A percentile compares a stretch with the other conserved stretches of the same genome.
Evolutionary conservation across 2,113 vertebrate species (phyloP).

Genomic region (Thryonomys swinderianus): DNA sequence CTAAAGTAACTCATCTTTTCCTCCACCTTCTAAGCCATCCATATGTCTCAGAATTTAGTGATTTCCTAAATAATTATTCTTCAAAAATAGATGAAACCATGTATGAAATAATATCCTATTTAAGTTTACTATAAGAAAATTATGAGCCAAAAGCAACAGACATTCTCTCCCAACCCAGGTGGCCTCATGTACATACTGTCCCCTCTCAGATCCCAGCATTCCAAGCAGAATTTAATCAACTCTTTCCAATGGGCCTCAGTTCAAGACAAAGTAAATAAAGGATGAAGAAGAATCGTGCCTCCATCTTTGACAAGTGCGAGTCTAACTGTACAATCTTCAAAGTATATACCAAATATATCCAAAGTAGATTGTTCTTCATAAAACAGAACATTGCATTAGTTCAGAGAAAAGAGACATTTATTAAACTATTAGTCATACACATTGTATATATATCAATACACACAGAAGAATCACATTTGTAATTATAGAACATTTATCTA

Average conservation of each 20-base stretch:
- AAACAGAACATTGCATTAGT: constrained; percentile 30
- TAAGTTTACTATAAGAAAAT: constrained; percentile 62
- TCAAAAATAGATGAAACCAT: constrained; percentile 54
- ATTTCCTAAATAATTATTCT: constrained; percentile 65
- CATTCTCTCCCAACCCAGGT: neutral
- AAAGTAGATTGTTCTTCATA: neutral
- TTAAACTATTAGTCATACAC: neutral
- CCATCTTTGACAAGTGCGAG: constrained; percentile 7
- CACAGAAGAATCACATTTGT: neutral
- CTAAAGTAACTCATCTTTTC: constrained; percentile 55
- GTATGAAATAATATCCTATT: constrained; percentile 35
- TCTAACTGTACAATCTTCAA: constrained; percentile 8
- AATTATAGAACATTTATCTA: neutral
- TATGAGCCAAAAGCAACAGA: constrained; percentile 37
- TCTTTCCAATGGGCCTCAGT: constrained; percentile 11
- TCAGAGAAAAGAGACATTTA: neutral
- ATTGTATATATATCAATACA: neutral
- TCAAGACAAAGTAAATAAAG: constrained; percentile 55
- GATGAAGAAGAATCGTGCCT: neutral
- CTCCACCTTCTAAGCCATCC: constrained; percentile 36
- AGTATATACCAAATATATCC: constrained; percentile 1
- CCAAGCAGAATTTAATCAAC: constrained; percentile 7
- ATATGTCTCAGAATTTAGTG: constrained; percentile 58
- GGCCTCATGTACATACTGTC: neutral
- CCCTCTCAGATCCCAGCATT: neutral